A percentile compares a stretch with the other conserved stretches of the same genome.
These are phyloP conservation scores for Chiroxiphia lanceolata DNA, from an alignment of 2,797 vertebrate species.

Conservation along the genomic window DNA sequence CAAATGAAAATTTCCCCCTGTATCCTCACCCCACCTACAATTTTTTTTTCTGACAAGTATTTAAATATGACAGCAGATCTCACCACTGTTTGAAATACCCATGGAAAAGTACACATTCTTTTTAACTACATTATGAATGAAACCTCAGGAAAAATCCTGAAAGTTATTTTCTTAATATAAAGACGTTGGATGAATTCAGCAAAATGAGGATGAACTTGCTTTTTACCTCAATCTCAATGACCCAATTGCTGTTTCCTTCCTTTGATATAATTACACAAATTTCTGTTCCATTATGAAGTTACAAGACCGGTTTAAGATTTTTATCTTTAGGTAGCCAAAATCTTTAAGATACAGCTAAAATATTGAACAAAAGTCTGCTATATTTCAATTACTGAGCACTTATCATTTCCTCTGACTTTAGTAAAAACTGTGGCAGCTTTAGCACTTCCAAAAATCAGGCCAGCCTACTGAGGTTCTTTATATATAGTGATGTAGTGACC, in stretches of 20 bases:
- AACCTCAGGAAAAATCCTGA: background rate
- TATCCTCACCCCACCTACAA: background rate
- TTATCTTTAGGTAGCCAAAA: background rate
- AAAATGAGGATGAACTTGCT: background rate
- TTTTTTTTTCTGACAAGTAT: background rate
- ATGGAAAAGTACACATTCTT: background rate
- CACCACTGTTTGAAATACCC: background rate
- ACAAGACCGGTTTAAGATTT: background rate
- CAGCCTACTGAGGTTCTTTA: background rate
- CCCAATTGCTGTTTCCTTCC: background rate
- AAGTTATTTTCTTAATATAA: background rate
- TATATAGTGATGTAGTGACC: background rate
- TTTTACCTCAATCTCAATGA: background rate
- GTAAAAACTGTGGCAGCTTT: background rate
- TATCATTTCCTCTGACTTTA: background rate
- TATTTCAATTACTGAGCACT: background rate
- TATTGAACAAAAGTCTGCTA: background rate
- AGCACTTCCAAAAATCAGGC: conserved; percentile 19
- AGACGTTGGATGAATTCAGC: background rate
- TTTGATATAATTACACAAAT: background rate
- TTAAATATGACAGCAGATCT: background rate
- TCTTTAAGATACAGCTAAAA: background rate
- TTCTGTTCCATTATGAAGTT: background rate
- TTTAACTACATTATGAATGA: background rate
- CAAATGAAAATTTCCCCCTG: background rate